Conservation (phyloP, 1,140 invertebrate species). For the Philotrypesis tridentata region DNA sequence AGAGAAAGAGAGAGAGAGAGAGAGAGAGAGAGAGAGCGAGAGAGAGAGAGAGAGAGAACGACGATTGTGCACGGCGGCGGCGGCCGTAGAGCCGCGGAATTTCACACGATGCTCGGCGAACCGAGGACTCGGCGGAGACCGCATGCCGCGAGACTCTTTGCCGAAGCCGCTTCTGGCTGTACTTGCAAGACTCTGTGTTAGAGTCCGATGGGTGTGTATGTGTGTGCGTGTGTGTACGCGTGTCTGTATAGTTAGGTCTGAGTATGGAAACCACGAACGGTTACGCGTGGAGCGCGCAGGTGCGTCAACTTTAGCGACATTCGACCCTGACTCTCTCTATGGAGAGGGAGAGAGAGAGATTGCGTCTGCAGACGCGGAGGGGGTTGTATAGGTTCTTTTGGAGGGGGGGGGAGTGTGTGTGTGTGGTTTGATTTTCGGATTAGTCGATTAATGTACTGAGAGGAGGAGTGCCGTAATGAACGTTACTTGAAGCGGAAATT, state of each 20-base stretch:
- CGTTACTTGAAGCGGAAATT: neutral
- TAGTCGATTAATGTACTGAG: neutral
- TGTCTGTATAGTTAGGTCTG: neutral
- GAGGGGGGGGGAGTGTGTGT: too few relatives aligned
- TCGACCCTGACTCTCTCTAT: neutral
- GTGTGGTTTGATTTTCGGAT: neutral
- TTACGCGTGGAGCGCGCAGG: neutral
- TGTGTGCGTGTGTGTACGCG: too few relatives aligned
- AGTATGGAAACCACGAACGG: neutral
- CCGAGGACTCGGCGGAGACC: conserved; percentile 21
- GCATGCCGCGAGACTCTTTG: conserved; percentile 1
- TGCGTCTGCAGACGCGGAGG: neutral
- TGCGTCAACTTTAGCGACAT: neutral
- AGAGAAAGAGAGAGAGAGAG: too few relatives aligned
- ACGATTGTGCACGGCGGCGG: neutral
- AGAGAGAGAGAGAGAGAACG: too few relatives aligned
- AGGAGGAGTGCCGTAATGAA: too few relatives aligned
- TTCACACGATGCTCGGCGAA: conserved; percentile 50
- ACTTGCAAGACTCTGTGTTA: neutral
- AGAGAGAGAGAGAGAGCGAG: too few relatives aligned
- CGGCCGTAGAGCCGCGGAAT: conserved; percentile 31
- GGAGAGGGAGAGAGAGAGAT: neutral
- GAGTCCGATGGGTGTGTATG: too few relatives aligned
- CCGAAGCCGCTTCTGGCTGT: neutral
- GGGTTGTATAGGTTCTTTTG: too few relatives aligned